Percentiles rank a stretch among this genome's conserved stretches.
Evolutionary conservation across 2,888 invertebrate genomes (phyloP).

Genomic region (Spatulosminthurus flaviceps): DNA sequence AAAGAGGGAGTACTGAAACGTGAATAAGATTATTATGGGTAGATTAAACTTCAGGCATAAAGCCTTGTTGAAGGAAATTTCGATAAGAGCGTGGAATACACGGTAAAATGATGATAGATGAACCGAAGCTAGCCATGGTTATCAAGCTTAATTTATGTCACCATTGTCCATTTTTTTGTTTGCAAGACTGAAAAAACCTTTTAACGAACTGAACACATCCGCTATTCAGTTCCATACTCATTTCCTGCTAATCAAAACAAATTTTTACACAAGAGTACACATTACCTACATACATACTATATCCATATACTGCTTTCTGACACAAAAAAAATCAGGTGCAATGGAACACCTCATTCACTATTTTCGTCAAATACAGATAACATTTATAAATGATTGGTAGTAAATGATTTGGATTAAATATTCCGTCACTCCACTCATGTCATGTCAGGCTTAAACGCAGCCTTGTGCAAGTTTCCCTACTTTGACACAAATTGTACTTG

Average conservation of each 20-base stretch:
- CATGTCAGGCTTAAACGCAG: neutral
- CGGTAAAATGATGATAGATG: neutral
- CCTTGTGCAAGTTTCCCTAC: neutral
- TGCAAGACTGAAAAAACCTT: neutral
- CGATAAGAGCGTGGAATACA: no score
- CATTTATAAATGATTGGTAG: neutral
- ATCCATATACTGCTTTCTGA: neutral
- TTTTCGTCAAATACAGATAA: neutral
- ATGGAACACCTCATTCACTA: neutral
- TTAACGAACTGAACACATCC: neutral
- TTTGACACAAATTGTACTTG: neutral
- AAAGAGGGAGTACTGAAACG: no score
- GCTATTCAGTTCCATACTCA: neutral
- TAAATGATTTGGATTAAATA: neutral
- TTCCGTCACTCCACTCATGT: neutral
- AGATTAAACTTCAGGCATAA: no score
- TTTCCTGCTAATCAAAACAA: neutral
- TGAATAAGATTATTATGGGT: neutral
- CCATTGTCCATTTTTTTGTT: conserved; percentile 6
- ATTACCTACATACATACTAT: neutral
- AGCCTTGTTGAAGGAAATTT: no score
- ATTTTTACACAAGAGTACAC: neutral
- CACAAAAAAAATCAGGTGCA: neutral
- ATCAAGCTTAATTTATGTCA: conserved; percentile 3
- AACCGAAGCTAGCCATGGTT: neutral